Evolutionary conservation across 2,113 vertebrate species (phyloP).

Genomic region (Pachypanchax playfairii): DNA sequence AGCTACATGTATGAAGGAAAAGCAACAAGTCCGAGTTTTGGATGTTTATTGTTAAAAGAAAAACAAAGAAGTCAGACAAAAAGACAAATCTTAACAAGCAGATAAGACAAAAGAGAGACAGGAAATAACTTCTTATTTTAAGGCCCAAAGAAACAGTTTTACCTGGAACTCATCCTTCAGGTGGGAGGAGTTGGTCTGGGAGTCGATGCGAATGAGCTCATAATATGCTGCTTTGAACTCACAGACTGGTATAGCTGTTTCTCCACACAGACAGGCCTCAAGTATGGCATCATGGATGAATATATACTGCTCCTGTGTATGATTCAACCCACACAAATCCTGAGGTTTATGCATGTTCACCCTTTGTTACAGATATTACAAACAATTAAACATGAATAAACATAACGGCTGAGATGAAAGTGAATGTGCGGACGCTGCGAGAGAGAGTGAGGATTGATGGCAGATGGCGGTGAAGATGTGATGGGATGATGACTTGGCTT

Average conservation of each 20-base stretch:
- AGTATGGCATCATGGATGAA: conserved; percentile 99
- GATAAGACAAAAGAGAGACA: not conserved
- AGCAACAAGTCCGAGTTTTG: not conserved
- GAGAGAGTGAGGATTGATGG: conserved; percentile 48
- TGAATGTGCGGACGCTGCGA: conserved; percentile 35
- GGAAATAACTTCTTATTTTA: too few relatives aligned
- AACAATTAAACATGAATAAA: conserved; percentile 2
- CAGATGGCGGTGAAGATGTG: conserved; percentile 49
- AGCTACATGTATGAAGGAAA: not conserved
- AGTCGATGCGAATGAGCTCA: conserved; percentile 99
- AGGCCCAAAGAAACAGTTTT: conserved; percentile 10
- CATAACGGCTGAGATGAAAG: conserved; percentile 22
- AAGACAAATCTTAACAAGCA: not conserved
- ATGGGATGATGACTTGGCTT: conserved; percentile 12
- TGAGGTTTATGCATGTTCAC: not conserved
- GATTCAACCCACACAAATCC: conserved; percentile 27
- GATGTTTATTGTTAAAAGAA: not conserved
- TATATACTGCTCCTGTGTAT: conserved; percentile 94
- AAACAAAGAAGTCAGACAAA: too few relatives aligned
- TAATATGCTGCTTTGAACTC: conserved; percentile 99
- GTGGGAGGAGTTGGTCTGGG: conserved; percentile 98
- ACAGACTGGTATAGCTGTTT: conserved; percentile 96
- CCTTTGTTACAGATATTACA: not conserved
- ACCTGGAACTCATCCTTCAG: conserved; percentile 99
- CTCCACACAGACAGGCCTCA: conserved; percentile 97